A percentile compares a stretch with the other conserved stretches of the same genome.
phyloP scores from a whole-genome alignment of 2,113 vertebrate species.

The Cryptomyrus ogoouensis region DNA sequence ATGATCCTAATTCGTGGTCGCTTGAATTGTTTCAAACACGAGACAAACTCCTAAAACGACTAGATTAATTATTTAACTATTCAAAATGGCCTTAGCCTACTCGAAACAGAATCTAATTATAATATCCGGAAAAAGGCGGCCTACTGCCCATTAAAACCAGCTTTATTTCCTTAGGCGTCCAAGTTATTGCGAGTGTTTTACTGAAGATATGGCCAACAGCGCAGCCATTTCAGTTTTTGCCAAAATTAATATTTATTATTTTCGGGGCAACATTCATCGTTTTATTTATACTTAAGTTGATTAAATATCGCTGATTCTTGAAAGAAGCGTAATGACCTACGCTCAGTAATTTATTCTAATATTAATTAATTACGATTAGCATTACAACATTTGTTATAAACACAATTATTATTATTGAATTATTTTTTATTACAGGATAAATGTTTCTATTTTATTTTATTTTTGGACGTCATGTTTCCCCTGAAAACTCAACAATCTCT shows the following conservation, averaged over 20 bases:
- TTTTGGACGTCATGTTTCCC: not conserved
- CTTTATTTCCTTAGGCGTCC: not conserved
- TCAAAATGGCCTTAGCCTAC: not conserved
- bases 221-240: not conserved
- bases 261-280: not conserved
- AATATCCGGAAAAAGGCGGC: not conserved
- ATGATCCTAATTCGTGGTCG: not conserved
- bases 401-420: not conserved
- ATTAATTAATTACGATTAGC: not conserved
- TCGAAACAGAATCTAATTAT: not conserved
- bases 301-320: not conserved
- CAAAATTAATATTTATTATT: not conserved
- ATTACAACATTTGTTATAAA: not conserved
- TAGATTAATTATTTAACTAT: not conserved
- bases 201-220: not conserved
- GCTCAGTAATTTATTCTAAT: not conserved
- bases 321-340: not conserved
- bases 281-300: not conserved
- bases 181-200: not conserved
- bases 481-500: not conserved
- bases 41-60: not conserved
- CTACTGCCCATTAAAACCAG: not conserved
- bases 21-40: not conserved
- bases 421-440: not conserved
- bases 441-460: not conserved